These are phyloP conservation scores for Aquatica leii DNA, from an alignment of 2,888 invertebrate species.

Conservation along the genomic window DNA sequence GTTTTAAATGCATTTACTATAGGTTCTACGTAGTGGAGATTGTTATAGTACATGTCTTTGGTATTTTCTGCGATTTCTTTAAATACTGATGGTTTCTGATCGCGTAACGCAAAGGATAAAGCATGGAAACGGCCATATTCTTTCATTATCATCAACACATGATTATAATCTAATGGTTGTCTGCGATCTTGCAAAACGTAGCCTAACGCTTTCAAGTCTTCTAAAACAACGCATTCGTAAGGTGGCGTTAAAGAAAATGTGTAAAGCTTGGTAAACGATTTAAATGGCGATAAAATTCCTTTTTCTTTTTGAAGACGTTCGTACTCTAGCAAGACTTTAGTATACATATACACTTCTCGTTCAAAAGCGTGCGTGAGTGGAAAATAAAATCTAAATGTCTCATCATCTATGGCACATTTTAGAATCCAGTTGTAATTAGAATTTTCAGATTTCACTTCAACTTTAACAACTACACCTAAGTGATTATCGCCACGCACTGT, in stretches of 20 bases:
- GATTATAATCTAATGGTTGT: conserved; percentile 45
- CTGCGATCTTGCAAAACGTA: conserved; percentile 39
- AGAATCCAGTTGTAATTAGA: conserved; percentile 42
- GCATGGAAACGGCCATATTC: conserved; percentile 50
- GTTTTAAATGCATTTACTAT: neutral
- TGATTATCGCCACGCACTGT: conserved; percentile 49
- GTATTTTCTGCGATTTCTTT: conserved; percentile 33
- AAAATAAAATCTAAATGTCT: conserved; percentile 38
- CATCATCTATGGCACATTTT: conserved; percentile 46
- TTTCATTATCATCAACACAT: conserved; percentile 44
- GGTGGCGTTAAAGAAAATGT: conserved; percentile 30
- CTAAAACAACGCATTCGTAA: conserved; percentile 45
- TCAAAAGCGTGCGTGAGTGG: conserved; percentile 43
- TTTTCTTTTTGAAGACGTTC: conserved; percentile 23
- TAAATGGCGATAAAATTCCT: conserved; percentile 33
- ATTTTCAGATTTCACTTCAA: conserved; percentile 21
- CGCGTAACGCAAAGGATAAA: conserved; percentile 47
- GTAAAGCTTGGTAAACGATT: conserved; percentile 32
- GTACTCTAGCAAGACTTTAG: conserved; percentile 26
- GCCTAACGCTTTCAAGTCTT: conserved; percentile 45
- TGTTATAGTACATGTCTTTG: conserved; percentile 36
- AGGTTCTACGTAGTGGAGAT: no score
- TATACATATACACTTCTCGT: conserved; percentile 45
- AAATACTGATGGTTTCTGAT: conserved; percentile 43
- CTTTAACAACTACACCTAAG: conserved; percentile 45